These are phyloP conservation scores for Oryzias curvinotus DNA, from an alignment of 2,113 vertebrate species.

Conservation along the genomic window DNA sequence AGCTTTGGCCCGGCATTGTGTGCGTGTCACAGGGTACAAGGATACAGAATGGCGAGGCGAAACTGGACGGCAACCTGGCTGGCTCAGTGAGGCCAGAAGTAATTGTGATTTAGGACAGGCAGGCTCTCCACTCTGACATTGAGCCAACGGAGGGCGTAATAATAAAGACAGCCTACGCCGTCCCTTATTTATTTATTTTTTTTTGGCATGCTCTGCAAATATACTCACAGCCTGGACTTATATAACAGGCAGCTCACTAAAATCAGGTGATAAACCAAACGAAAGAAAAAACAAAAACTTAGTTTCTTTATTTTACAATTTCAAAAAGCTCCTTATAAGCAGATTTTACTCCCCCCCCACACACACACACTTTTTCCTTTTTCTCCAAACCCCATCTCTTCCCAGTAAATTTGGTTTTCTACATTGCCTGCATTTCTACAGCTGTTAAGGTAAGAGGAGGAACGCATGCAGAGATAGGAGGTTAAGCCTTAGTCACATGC, in stretches of 20 bases:
- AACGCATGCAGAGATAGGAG: conserved; percentile 57
- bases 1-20: conserved; percentile 72
- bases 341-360: background rate
- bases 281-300: conserved; percentile 15
- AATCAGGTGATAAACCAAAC: conserved; percentile 28
- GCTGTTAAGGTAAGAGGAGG: conserved; percentile 21
- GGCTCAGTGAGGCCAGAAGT: conserved; percentile 48
- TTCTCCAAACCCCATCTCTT: conserved; percentile 11
- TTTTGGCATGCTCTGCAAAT: conserved; percentile 52
- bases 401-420: conserved; percentile 18
- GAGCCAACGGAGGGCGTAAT: conserved; percentile 63
- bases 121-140: conserved; percentile 57
- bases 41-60: conserved; percentile 59
- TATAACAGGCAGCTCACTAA: conserved; percentile 42
- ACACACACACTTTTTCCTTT: too few species aligned
- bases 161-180: conserved; percentile 59
- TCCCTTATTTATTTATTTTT: conserved; percentile 4
- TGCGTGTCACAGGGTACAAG: conserved; percentile 71
- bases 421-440: conserved; percentile 5
- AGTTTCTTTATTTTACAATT: conserved; percentile 3
- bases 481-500: conserved; percentile 22
- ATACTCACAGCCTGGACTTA: conserved; percentile 49
- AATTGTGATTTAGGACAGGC: conserved; percentile 57
- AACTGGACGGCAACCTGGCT: conserved; percentile 37
- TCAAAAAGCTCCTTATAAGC: conserved; percentile 8